Conservation (phyloP, 2,797 vertebrate genomes). For the Labroides dimidiatus region DNA sequence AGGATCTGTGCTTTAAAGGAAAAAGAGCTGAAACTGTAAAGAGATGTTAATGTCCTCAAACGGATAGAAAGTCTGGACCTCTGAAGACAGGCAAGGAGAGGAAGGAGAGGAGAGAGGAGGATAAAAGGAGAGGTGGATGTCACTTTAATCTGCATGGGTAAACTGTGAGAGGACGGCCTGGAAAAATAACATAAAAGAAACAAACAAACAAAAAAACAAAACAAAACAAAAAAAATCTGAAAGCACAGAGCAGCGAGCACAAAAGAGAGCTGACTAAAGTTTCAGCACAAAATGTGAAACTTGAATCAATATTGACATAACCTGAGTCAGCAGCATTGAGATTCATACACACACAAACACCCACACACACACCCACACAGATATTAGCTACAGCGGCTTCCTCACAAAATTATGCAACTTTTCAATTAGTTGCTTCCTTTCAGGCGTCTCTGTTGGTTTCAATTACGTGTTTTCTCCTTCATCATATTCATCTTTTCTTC, state of each 20-base stretch:
- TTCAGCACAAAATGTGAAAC: constrained; percentile 18
- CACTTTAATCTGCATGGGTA: constrained; percentile 70
- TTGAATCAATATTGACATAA: constrained; percentile 15
- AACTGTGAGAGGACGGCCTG: constrained; percentile 74
- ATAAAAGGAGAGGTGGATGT: constrained; percentile 57
- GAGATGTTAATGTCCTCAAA: constrained; percentile 77
- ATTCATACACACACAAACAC: constrained; percentile 25
- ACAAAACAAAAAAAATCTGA: constrained; percentile 51
- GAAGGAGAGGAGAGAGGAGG: constrained; percentile 19
- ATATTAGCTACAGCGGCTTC: constrained; percentile 13
- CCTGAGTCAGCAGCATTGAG: constrained; percentile 8
- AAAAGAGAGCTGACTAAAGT: constrained; percentile 63
- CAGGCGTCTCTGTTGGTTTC: constrained; percentile 30
- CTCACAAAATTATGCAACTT: constrained; percentile 35
- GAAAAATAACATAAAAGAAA: constrained; percentile 58
- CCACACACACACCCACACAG: constrained; percentile 11
- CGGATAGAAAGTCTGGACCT: constrained; percentile 61
- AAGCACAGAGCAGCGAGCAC: constrained; percentile 73
- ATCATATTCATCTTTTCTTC: constrained; percentile 16
- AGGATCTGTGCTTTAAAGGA: constrained; percentile 70
- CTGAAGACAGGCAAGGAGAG: constrained; percentile 38
- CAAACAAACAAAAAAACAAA: constrained; percentile 6
- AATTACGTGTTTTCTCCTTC: constrained; percentile 35
- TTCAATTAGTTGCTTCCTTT: constrained; percentile 12
- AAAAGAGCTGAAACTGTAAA: constrained; percentile 83